These are phyloP conservation scores for Notospermus geniculatus DNA, from an alignment of 1,140 invertebrate genomes.

Conservation along the genomic window DNA sequence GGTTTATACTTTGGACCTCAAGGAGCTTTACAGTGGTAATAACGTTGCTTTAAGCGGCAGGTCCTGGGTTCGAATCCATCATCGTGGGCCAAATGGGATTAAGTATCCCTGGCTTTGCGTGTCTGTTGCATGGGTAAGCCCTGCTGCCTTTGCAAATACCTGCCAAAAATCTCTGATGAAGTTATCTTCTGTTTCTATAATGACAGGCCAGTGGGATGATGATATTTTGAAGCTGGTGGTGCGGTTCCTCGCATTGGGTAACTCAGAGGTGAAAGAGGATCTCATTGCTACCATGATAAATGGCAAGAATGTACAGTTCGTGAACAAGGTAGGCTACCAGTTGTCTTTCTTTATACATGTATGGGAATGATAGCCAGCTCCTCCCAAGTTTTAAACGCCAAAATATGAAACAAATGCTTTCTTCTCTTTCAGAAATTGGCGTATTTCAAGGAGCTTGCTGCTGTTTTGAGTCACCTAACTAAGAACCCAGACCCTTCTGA, in stretches of 20 bases:
- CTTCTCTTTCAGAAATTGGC: slow-evolving; percentile 26
- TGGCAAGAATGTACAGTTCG: slow-evolving; percentile 49
- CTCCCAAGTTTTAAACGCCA: too few relatives aligned
- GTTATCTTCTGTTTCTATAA: too few relatives aligned
- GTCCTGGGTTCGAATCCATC: too few relatives aligned
- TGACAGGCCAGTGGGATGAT: slow-evolving; percentile 50
- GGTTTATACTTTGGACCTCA: too few relatives aligned
- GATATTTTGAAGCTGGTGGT: slow-evolving; percentile 41
- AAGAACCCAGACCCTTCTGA: slow-evolving; percentile 46
- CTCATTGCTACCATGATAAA: slow-evolving; percentile 43
- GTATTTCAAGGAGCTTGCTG: slow-evolving; percentile 42
- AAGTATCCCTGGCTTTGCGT: too few relatives aligned
- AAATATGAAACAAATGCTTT: too few relatives aligned
- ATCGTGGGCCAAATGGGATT: too few relatives aligned
- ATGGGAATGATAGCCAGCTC: too few relatives aligned
- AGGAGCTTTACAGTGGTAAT: too few relatives aligned
- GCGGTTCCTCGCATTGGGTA: slow-evolving; percentile 44
- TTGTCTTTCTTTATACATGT: too few relatives aligned
- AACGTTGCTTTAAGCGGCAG: too few relatives aligned
- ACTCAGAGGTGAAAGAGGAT: slow-evolving; percentile 43
- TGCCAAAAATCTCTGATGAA: neutral
- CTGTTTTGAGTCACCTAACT: slow-evolving; percentile 48
- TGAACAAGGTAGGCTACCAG: slow-evolving; percentile 41
- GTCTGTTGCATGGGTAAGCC: neutral
- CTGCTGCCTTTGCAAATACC: neutral